Evolutionary conservation across 2,888 invertebrate species (phyloP), one percentile per base, ranked within the genome.

Genomic region (Elaeidobius kamerunicus): DNA sequence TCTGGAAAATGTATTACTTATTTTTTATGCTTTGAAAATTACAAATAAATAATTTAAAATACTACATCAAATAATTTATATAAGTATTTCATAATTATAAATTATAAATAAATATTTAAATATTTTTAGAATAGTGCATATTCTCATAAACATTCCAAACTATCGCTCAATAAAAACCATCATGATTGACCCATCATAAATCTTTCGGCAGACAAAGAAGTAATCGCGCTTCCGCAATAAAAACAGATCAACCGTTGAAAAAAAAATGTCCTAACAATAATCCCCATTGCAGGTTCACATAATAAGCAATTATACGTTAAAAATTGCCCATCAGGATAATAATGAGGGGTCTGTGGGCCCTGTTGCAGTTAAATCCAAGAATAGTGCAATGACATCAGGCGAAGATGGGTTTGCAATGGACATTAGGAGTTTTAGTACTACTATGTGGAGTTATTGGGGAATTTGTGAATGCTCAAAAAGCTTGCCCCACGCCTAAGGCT

Each of bases 401-500:
- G 14, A 52, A 56, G 44, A 55, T 55, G 55, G 32, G 17, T n/a
- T 20, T 9, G 16, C 45, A 16, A 39, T 43, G 48, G 48, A 17
- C 28, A 12, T 46, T 47, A 27, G 27, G 34, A 34, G 39, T 48
- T 28, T 46, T 51, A 1, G 17, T 42, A 18, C 2, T 47, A 30
- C n/a, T n/a, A n/a, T n/a, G n/a, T n/a, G n/a, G n/a, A n/a, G n/a
- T n/a, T n/a, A n/a, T n/a, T n/a, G n/a, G n/a, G n/a, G n/a, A n/a
- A n/a, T n/a, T n/a, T n/a, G n/a, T n/a, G 2, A 14, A 35, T 2
- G 60, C 52, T 3, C 56, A 60, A 32, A 63, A 62, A 54, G 69
- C 75, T 67, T 91, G 91, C 70, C 91, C 91, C 18, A 76, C 82
- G 18, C 84, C 88, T 55, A 88, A 88, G 65, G 77, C 79, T 39